Percentiles rank a stretch among this genome's conserved stretches.
These are phyloP conservation scores for Eupleurogrammus muticus DNA, from an alignment of 2,797 vertebrate species.

Conservation along the genomic window DNA sequence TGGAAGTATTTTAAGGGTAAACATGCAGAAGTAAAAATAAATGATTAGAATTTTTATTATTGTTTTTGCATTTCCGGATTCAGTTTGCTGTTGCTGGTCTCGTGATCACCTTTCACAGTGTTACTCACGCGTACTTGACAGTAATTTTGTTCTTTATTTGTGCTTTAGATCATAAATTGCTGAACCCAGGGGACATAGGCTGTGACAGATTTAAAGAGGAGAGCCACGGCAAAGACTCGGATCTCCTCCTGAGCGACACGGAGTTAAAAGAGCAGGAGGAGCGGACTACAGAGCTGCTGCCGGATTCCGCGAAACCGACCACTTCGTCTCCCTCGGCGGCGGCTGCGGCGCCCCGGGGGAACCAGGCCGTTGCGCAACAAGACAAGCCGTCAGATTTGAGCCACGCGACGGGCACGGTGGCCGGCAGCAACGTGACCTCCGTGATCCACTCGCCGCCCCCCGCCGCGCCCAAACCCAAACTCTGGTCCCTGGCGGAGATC, in stretches of 20 bases:
- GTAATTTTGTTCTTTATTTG: slow-evolving; percentile 39
- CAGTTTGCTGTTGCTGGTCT: neutral
- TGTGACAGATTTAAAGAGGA: slow-evolving; percentile 88
- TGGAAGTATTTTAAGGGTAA: slow-evolving; percentile 28
- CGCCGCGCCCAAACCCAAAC: slow-evolving; percentile 93
- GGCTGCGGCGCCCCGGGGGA: slow-evolving; percentile 81
- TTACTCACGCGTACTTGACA: slow-evolving; percentile 41
- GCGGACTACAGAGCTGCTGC: slow-evolving; percentile 82
- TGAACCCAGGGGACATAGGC: slow-evolving; percentile 83
- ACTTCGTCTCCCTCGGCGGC: slow-evolving; percentile 83
- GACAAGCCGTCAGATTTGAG: slow-evolving; percentile 83
- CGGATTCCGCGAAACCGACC: slow-evolving; percentile 82
- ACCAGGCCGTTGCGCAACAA: slow-evolving; percentile 77
- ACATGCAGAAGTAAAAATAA: slow-evolving; percentile 22
- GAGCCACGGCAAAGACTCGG: slow-evolving; percentile 82
- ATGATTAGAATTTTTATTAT: slow-evolving; percentile 22
- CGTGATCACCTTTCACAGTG: slow-evolving; percentile 17
- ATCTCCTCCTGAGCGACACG: slow-evolving; percentile 90
- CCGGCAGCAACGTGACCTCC: slow-evolving; percentile 88
- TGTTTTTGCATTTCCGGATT: slow-evolving; percentile 38
- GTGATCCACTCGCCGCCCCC: slow-evolving; percentile 93
- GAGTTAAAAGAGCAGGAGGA: slow-evolving; percentile 93
- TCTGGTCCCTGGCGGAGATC: slow-evolving; percentile 97
- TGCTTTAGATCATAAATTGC: slow-evolving; percentile 83
- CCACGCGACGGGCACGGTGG: slow-evolving; percentile 73